Evolutionary conservation across 2,888 invertebrate genomes (phyloP).

Genomic region (Steinernema scapterisci): DNA sequence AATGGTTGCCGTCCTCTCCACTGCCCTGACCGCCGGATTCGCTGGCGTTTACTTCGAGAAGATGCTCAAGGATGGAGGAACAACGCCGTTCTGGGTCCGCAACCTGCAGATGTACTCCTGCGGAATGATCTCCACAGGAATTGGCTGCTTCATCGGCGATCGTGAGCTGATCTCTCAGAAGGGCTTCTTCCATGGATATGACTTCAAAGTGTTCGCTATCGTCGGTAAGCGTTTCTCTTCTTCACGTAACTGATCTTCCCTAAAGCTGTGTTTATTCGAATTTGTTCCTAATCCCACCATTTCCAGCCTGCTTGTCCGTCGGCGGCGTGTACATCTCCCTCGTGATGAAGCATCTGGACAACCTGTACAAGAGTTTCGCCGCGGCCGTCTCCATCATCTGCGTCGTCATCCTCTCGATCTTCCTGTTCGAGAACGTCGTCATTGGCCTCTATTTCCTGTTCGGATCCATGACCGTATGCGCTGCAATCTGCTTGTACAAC

Average conservation of each 20-base stretch:
- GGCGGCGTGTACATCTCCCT: conserved; percentile 68
- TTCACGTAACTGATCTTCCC: neutral
- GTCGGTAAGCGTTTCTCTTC: conserved; percentile 58
- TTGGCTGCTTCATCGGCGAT: conserved; percentile 60
- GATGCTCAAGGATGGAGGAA: conserved; percentile 67
- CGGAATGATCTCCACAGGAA: conserved; percentile 61
- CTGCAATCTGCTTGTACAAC: conserved; percentile 67
- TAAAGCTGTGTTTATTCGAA: neutral
- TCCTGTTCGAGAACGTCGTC: conserved; percentile 56
- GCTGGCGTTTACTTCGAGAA: conserved; percentile 68
- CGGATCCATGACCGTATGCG: conserved; percentile 63
- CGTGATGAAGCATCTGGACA: conserved; percentile 68
- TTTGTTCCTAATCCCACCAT: neutral
- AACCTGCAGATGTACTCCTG: conserved; percentile 68
- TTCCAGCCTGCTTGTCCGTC: conserved; percentile 57
- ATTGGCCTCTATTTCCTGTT: conserved; percentile 64
- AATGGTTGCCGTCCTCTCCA: conserved; percentile 63
- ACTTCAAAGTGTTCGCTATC: conserved; percentile 58
- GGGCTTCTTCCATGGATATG: conserved; percentile 67
- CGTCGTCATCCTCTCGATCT: conserved; percentile 55
- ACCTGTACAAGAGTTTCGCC: conserved; percentile 67
- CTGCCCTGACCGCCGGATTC: conserved; percentile 68
- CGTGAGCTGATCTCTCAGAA: conserved; percentile 46
- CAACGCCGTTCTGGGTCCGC: conserved; percentile 67
- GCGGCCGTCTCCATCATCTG: conserved; percentile 66